Base-by-base conservation (phyloP, 2,888 invertebrate species). In the Schrankia costaestrigalis region DNA sequence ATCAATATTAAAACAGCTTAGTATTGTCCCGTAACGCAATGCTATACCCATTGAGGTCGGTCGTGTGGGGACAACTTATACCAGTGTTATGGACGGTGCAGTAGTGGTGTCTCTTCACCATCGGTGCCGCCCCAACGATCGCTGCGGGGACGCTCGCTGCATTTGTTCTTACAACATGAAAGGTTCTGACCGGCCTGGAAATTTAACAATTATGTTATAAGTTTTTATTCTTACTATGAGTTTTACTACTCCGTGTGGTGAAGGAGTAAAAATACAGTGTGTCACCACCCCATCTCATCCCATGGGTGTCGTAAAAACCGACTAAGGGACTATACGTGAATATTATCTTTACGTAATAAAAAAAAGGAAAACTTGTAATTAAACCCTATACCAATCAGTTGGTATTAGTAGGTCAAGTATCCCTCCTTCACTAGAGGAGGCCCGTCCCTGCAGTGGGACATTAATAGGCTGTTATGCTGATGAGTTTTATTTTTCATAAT, bases 101-200 rank as follows among this genome's bases (percentile, higher is more conserved):
- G 65, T 0, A 87, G 62, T 0, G 86, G 86, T 11, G 85, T 87
- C 34, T 72, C 63, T 37, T 87, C 86, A 2, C 78, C 66, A 34
- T 85, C 84, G 4, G 71, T 69, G 50, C 65, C 71, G 11, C 55
- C 63, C 76, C 79, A 78, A 0, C 62, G 65, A 1, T 40, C 31
- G 2, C 62, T 43, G 0, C 60, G 62, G 8, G 37, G 35, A 0
- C 83, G 67, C 40, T 67, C 67, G 49, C 74, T 68, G 64, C 86
- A 84, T 42, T 82, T 78, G 56, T 84, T 82, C n/a, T 67, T 76
- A 41, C 86, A 86, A 41, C 86, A 85, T 15, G 80, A 74, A n/a
- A 70, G 63, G 31, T 56, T 74, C 23, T 59, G 66, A 3, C 63
- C 63, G 3, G 69, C 78, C 82, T 81, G 73, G 0, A 54, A 63